phyloP scores from a whole-genome alignment of 2,113 vertebrate genomes.

The Thamnophis sirtalis region DNA sequence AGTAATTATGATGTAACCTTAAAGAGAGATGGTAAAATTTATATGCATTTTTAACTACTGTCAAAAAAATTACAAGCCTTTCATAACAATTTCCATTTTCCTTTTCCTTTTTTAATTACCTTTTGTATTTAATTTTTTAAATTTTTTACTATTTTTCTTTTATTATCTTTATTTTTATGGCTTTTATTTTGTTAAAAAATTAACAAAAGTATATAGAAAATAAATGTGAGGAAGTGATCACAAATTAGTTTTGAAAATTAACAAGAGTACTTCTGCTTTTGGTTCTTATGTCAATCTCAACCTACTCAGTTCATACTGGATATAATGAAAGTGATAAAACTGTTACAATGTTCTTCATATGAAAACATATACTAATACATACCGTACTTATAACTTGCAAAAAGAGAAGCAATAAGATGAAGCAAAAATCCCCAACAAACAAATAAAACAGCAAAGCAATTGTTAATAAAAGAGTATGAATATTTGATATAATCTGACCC shows the following conservation, averaged over 20 bases:
- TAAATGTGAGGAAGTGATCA: neutral
- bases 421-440: neutral
- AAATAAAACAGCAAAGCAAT: neutral
- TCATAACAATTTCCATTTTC: neutral
- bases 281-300: neutral
- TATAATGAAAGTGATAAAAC: neutral
- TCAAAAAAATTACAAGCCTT: neutral
- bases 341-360: neutral
- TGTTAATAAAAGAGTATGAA: neutral
- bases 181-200: neutral
- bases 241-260: neutral
- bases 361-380: neutral
- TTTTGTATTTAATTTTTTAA: neutral
- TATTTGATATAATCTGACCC: neutral
- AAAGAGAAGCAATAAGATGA: neutral
- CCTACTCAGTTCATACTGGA: neutral
- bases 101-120: neutral
- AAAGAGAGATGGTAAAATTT: neutral
- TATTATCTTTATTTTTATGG: neutral
- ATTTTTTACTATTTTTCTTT: neutral
- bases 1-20: neutral
- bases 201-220: neutral
- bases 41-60: neutral
- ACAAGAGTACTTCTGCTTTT: neutral
- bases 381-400: neutral